phyloP scores from a whole-genome alignment of 2,888 invertebrate genomes.

The Tenthredo amoena region DNA sequence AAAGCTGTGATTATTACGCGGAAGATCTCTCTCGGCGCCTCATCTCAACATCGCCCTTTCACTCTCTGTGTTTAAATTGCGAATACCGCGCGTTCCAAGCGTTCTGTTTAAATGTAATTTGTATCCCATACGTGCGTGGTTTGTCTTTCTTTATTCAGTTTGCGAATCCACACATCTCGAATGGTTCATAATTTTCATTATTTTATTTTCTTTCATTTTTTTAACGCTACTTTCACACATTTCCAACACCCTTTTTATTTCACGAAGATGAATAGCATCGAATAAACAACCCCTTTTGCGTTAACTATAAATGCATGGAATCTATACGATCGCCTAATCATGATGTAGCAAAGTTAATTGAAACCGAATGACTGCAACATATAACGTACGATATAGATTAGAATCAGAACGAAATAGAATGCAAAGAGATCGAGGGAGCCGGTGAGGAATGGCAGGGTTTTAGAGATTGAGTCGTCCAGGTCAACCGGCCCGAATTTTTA shows the following conservation, averaged over 20 bases:
- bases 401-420: conserved; percentile 17
- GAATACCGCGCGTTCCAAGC: conserved; percentile 75
- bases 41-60: conserved; percentile 53
- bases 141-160: background rate
- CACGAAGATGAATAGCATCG: background rate
- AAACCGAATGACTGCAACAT: background rate
- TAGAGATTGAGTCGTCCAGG: conserved; percentile 35
- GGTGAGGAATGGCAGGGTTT: conserved; percentile 9
- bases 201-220: background rate
- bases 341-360: background rate
- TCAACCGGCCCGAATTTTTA: conserved; percentile 49
- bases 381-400: background rate
- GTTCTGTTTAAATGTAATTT: conserved; percentile 77
- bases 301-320: background rate
- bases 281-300: too few relatives aligned
- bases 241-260: background rate
- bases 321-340: background rate
- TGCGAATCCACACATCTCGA: background rate
- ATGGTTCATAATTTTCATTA: background rate
- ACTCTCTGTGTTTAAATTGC: conserved; percentile 73
- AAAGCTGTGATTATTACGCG: conserved; percentile 73
- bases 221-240: background rate
- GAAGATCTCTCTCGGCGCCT: conserved; percentile 52
- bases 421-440: background rate
- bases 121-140: conserved; percentile 64